phyloP scores from a whole-genome alignment of 2,888 invertebrate genomes.

The Acronicta alni region DNA sequence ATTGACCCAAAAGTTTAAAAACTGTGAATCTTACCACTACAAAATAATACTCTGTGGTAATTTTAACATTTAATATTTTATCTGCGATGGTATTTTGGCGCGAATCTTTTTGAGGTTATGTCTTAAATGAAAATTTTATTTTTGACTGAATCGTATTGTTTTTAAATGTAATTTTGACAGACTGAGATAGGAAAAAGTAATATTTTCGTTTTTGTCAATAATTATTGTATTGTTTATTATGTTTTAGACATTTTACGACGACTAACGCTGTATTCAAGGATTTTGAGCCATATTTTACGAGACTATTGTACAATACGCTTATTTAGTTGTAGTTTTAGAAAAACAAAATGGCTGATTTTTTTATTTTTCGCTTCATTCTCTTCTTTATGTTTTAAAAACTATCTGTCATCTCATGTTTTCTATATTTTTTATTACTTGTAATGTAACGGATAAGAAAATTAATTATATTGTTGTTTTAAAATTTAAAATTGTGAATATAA shows the following conservation, averaged over 20 bases:
- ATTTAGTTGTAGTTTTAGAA: conserved; percentile 46
- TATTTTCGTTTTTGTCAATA: conserved; percentile 27
- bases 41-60: conserved; percentile 1
- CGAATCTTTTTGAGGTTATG: conserved; percentile 18
- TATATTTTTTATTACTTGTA: conserved; percentile 2
- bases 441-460: conserved; percentile 2
- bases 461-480: not conserved
- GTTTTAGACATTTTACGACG: conserved; percentile 50
- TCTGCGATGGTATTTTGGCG: conserved; percentile 28
- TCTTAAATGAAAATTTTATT: conserved; percentile 30
- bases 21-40: conserved; percentile 10
- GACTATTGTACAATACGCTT: conserved; percentile 61
- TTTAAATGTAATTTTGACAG: too few relatives aligned
- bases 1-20: conserved; percentile 20
- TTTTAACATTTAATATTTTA: conserved; percentile 39
- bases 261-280: conserved; percentile 70
- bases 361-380: not conserved
- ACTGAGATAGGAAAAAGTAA: not conserved
- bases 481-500: conserved; percentile 1
- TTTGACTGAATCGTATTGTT: not conserved
- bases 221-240: conserved; percentile 10
- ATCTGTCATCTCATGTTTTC: conserved; percentile 7
- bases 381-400: not conserved
- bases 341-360: conserved; percentile 38
- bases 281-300: conserved; percentile 63